Conservation (phyloP, 1,140 invertebrate genomes). For the Diorhabda elongata region DNA sequence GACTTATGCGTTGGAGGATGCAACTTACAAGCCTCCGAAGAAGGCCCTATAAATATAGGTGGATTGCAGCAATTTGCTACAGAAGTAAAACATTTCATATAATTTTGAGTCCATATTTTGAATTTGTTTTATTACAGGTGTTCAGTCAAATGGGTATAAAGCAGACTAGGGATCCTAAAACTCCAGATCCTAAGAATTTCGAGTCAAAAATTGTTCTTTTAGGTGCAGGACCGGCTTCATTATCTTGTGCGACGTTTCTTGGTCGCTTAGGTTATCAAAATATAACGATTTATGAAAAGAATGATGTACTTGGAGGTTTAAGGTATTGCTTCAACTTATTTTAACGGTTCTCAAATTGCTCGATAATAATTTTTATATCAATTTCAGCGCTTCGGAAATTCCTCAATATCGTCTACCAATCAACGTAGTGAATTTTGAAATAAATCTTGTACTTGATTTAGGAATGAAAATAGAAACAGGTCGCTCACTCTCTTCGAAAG, state of each 20-base stretch:
- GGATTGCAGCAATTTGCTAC: constrained; percentile 97
- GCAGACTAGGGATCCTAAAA: constrained; percentile 75
- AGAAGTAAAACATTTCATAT: constrained; percentile 59
- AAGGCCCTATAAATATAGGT: constrained; percentile 97
- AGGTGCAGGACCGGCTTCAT: constrained; percentile 93
- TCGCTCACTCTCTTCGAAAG: constrained; percentile 58
- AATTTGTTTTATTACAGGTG: constrained; percentile 53
- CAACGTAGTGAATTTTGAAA: constrained; percentile 90
- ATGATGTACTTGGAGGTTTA: constrained; percentile 82
- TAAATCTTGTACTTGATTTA: constrained; percentile 85
- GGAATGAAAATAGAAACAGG: constrained; percentile 80
- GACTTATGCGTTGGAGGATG: constrained; percentile 97
- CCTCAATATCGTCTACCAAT: constrained; percentile 94
- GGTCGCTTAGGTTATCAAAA: constrained; percentile 87
- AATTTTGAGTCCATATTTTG: not conserved
- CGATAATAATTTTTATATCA: constrained; percentile 16
- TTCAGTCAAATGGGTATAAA: constrained; percentile 92
- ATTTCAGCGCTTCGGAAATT: constrained; percentile 85
- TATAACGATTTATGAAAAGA: constrained; percentile 90
- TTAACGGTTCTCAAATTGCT: not conserved
- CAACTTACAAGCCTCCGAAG: constrained; percentile 91
- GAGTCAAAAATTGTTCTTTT: constrained; percentile 81
- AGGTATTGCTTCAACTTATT: constrained; percentile 54
- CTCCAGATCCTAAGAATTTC: constrained; percentile 55
- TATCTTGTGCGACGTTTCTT: constrained; percentile 94